Percentiles rank a stretch among this genome's conserved stretches.
Conservation (phyloP, 2,113 vertebrate species). For the Tupaia tana region DNA sequence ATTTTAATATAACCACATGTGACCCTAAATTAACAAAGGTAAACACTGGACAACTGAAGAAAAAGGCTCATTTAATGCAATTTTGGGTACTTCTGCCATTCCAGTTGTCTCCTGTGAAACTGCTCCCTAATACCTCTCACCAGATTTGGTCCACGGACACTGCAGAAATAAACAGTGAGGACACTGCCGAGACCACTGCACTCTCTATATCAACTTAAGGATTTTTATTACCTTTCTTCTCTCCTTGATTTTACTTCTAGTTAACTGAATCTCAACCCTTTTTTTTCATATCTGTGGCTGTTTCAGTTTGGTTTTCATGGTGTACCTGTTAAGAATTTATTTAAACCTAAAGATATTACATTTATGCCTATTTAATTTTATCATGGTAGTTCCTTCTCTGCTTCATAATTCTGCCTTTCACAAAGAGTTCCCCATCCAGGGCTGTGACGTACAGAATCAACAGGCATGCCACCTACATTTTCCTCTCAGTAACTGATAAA, state of each 20-base stretch:
- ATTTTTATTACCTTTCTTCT: neutral
- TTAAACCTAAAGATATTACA: neutral
- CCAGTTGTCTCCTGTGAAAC: neutral
- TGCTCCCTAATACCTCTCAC: neutral
- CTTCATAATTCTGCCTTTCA: conserved; percentile 45
- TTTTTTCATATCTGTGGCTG: neutral
- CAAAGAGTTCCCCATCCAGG: neutral
- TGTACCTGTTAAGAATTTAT: neutral
- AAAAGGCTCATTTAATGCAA: neutral
- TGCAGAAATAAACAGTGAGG: neutral
- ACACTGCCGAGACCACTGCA: neutral
- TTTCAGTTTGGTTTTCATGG: neutral
- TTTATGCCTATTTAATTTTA: conserved; percentile 31
- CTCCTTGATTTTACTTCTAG: conserved; percentile 24
- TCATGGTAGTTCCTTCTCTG: neutral
- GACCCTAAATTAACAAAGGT: neutral
- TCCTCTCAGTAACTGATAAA: neutral
- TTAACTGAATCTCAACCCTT: neutral
- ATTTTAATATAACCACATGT: neutral
- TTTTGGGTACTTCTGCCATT: neutral
- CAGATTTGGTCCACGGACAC: neutral
- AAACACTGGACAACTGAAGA: neutral
- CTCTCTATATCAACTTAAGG: neutral
- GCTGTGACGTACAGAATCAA: neutral
- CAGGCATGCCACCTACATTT: neutral